Percentiles rank a stretch among this genome's conserved stretches.
phyloP scores from a whole-genome alignment of 2,888 invertebrate genomes.

The Chymomyza amoena region DNA sequence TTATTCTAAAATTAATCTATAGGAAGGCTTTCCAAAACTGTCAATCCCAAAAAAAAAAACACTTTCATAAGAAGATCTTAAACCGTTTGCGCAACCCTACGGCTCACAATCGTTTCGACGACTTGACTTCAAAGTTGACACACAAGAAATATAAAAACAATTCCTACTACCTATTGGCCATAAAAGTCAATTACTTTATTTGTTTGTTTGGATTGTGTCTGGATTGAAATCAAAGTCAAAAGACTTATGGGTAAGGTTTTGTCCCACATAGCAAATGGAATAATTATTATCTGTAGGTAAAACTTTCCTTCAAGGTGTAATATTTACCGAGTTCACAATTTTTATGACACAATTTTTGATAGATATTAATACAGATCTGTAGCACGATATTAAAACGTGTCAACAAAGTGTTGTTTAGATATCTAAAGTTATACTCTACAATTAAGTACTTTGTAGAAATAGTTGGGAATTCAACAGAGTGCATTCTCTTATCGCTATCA shows the following conservation, averaged over 20 bases:
- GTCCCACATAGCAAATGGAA: slow-evolving; percentile 18
- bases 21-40: no score
- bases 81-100: slow-evolving; percentile 13
- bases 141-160: background rate
- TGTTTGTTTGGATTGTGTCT: slow-evolving; percentile 44
- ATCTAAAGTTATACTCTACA: background rate
- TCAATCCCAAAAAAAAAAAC: no score
- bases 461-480: background rate
- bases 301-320: slow-evolving; percentile 57
- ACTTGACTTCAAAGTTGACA: slow-evolving; percentile 20
- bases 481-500: background rate
- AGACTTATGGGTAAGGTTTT: slow-evolving; percentile 28
- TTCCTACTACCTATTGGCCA: background rate
- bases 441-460: background rate
- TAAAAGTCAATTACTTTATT: slow-evolving; percentile 45
- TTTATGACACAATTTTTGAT: background rate
- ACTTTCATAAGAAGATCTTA: slow-evolving; percentile 1
- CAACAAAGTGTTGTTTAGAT: slow-evolving; percentile 5
- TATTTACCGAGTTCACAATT: slow-evolving; percentile 1
- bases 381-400: slow-evolving; percentile 28
- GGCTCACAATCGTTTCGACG: background rate
- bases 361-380: background rate
- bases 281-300: slow-evolving; percentile 44
- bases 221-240: slow-evolving; percentile 6
- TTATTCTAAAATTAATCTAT: no score